phyloP scores from a whole-genome alignment of 2,797 vertebrate genomes.

The Cyclopterus lumpus region DNA sequence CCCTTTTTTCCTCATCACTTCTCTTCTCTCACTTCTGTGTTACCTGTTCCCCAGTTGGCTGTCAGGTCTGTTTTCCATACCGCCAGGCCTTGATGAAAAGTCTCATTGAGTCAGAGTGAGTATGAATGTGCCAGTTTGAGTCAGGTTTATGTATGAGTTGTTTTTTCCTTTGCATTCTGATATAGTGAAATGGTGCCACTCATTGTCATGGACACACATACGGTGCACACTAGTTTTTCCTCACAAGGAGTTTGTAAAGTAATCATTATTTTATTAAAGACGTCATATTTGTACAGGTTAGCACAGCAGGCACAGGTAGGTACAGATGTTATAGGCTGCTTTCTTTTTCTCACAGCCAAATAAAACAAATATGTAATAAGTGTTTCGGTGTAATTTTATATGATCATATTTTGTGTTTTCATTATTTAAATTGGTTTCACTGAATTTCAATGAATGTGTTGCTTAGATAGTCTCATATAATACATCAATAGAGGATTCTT shows the following conservation, averaged over 20 bases:
- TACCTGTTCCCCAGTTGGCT: not conserved
- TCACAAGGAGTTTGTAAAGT: not conserved
- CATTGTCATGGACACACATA: too few relatives aligned
- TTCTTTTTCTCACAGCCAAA: too few relatives aligned
- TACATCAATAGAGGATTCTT: not conserved
- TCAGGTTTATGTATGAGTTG: not conserved
- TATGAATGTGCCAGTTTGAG: not conserved
- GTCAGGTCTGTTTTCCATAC: not conserved
- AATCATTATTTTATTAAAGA: not conserved
- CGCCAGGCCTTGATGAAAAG: not conserved
- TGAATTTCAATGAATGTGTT: not conserved
- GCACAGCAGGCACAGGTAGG: not conserved
- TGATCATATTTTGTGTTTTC: too few relatives aligned
- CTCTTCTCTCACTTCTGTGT: not conserved
- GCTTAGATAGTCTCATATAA: not conserved
- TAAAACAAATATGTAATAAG: too few relatives aligned
- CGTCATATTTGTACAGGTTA: not conserved
- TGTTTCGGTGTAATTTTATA: too few relatives aligned
- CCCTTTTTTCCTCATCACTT: not conserved
- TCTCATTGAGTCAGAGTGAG: not conserved
- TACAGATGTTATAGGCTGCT: too few relatives aligned
- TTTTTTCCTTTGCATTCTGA: not conserved
- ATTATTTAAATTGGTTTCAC: not conserved
- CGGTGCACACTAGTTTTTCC: not conserved
- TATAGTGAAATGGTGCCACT: not conserved